Base-by-base conservation (phyloP, 1,140 invertebrate genomes). In the Meteorus sp. region DNA sequence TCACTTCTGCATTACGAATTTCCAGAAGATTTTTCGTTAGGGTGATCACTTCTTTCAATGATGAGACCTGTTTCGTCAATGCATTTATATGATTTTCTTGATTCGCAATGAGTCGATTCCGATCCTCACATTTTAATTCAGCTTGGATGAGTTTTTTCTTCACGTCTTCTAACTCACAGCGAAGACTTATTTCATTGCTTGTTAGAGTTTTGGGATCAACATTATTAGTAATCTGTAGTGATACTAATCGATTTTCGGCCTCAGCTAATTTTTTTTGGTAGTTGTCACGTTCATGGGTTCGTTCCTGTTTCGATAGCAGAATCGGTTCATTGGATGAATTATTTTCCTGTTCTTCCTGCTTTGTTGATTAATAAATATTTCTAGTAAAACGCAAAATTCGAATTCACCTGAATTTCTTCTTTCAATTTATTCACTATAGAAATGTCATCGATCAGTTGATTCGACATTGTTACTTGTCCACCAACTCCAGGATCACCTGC, bases 11-110 rank as follows among this genome's bases (percentile, higher is more conserved):
- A 63, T 88, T 91, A 48, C 89, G 83, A 3, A 92, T 89, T 56
- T 88, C 85, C 11, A 91, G 74, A 50, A 92, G 75, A 64, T 91
- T 88, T 67, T 90, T 90, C 1, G 89, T 91, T 37, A 91, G 89
- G 6, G 81, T 74, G 7, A 90, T 83, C 1, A 92, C 89, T 61
- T 92, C 89, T 72, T 90, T 90, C 17, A 91, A 75, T 1, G 89
- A 88, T 15, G 83, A 74, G 2, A 90, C 86, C 69, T 91, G 89
- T 23, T 84, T 84, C 13, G 82, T 85, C 5, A 90, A 70, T 0
- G 88, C 87, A 33, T 84, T 83, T 27, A 90, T 90, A 69, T 89
- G 88, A 58, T 87, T 78, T 71, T 90, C 88, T 70, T 90, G 88
- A 71, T 88, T 89, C 0, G 55, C 44, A 0, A 73, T 61, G 0